Percentiles rank a stretch among this genome's conserved stretches.
Evolutionary conservation across 2,888 invertebrate genomes (phyloP).

Genomic region (Sepiola atlantica): DNA sequence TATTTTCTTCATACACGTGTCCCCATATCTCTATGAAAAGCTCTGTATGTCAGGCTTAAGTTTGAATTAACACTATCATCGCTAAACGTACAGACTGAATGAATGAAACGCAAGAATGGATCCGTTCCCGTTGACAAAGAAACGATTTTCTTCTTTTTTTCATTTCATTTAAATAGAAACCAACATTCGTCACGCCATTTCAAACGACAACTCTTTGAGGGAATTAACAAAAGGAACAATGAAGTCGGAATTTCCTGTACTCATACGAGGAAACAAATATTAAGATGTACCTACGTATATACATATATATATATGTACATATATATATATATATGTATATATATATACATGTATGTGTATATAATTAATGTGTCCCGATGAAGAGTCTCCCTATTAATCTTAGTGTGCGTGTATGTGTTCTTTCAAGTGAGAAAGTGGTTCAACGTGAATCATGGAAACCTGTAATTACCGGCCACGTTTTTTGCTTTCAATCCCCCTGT

Average conservation of each 20-base stretch:
- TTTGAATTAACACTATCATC: too few species aligned
- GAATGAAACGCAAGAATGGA: too few species aligned
- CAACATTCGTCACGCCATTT: neutral
- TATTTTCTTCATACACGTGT: too few species aligned
- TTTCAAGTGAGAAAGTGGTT: constrained; percentile 17
- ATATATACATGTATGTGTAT: neutral
- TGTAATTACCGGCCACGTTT: constrained; percentile 42
- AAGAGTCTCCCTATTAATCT: neutral
- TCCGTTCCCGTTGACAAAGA: too few species aligned
- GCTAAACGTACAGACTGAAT: too few species aligned
- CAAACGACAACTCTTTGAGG: neutral
- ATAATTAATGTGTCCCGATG: neutral
- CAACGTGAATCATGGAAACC: neutral
- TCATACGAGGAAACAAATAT: neutral
- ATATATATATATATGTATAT: neutral
- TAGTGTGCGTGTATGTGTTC: neutral
- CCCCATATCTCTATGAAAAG: too few species aligned
- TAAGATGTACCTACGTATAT: neutral
- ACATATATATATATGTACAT: neutral
- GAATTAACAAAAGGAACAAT: neutral
- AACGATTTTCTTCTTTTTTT: too few species aligned
- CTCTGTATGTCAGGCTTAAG: too few species aligned
- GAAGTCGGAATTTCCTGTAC: neutral
- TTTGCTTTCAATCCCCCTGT: constrained; percentile 38
- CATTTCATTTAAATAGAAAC: neutral